Conservation (phyloP, 2,888 invertebrate species). For the Sarcophaga carnaria region DNA sequence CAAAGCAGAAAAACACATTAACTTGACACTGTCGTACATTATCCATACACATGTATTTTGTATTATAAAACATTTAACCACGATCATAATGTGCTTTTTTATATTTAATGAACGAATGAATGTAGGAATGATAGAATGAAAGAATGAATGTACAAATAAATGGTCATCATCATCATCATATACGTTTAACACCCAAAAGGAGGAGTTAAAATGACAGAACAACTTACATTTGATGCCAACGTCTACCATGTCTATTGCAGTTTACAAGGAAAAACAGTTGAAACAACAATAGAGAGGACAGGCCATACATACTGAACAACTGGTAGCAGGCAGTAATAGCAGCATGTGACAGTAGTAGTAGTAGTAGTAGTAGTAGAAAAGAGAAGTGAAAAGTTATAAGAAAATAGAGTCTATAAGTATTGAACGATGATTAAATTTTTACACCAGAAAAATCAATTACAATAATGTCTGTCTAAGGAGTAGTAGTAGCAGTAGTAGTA, state of each 20-base stretch:
- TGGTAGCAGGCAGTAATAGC: not conserved
- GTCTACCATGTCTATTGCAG: conserved; percentile 24
- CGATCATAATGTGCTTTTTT: conserved; percentile 25
- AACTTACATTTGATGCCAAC: not conserved
- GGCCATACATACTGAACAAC: not conserved
- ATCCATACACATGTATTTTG: conserved; percentile 19
- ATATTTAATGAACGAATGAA: conserved; percentile 14
- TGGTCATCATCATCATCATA: conserved; percentile 38
- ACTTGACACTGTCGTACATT: conserved; percentile 51
- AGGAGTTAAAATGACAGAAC: conserved; percentile 41
- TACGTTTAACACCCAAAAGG: conserved; percentile 59
- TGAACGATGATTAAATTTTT: conserved; percentile 73
- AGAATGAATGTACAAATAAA: conserved; percentile 37
- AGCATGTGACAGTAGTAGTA: not conserved
- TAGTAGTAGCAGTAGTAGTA: too few species aligned
- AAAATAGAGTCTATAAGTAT: conserved; percentile 60
- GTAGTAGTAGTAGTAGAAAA: not conserved
- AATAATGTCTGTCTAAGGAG: conserved; percentile 72
- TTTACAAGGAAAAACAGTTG: not conserved
- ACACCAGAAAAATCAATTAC: conserved; percentile 75
- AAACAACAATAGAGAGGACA: conserved; percentile 12
- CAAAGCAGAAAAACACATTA: conserved; percentile 48
- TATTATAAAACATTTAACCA: conserved; percentile 30
- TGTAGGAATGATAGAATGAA: conserved; percentile 27
- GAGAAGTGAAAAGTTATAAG: conserved; percentile 7